Percentiles rank a stretch among this genome's conserved stretches.
These are phyloP conservation scores for Parascotia fuliginaria DNA, from an alignment of 2,888 invertebrate genomes.

Conservation along the genomic window DNA sequence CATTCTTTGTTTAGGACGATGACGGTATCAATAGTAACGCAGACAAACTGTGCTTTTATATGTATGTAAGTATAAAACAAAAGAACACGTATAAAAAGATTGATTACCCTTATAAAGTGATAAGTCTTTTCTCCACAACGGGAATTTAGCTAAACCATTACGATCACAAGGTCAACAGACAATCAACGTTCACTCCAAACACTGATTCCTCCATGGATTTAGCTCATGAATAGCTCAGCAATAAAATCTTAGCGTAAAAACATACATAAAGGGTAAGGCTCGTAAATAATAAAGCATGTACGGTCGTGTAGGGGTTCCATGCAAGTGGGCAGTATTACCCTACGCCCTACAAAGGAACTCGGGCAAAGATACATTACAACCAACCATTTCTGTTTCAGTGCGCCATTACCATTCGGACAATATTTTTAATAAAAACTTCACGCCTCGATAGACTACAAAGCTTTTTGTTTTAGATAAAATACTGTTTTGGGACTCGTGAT, in stretches of 20 bases:
- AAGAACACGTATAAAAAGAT: no score
- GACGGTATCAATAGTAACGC: no score
- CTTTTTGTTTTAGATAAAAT: slow-evolving; percentile 43
- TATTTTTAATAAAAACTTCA: slow-evolving; percentile 67
- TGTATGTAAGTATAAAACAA: no score
- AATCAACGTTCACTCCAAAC: slow-evolving; percentile 42
- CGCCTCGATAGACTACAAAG: slow-evolving; percentile 49
- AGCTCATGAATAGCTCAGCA: slow-evolving; percentile 79
- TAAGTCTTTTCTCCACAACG: not conserved
- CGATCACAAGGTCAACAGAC: slow-evolving; percentile 18
- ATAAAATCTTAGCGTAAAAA: slow-evolving; percentile 84
- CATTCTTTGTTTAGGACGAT: no score
- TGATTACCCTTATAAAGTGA: no score
- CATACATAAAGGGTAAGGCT: slow-evolving; percentile 79
- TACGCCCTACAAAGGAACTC: slow-evolving; percentile 76
- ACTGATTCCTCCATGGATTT: slow-evolving; percentile 67
- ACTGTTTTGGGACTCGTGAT: slow-evolving; percentile 43
- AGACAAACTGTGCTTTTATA: no score
- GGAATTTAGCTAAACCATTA: slow-evolving; percentile 17
- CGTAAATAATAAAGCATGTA: slow-evolving; percentile 84
- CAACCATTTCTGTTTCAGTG: slow-evolving; percentile 72
- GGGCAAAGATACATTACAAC: slow-evolving; percentile 77
- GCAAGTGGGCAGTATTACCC: slow-evolving; percentile 78
- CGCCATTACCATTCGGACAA: slow-evolving; percentile 57
- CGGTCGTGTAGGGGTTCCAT: slow-evolving; percentile 62